Base-by-base conservation (phyloP, 2,113 vertebrate species). In the Tautogolabrus adspersus region DNA sequence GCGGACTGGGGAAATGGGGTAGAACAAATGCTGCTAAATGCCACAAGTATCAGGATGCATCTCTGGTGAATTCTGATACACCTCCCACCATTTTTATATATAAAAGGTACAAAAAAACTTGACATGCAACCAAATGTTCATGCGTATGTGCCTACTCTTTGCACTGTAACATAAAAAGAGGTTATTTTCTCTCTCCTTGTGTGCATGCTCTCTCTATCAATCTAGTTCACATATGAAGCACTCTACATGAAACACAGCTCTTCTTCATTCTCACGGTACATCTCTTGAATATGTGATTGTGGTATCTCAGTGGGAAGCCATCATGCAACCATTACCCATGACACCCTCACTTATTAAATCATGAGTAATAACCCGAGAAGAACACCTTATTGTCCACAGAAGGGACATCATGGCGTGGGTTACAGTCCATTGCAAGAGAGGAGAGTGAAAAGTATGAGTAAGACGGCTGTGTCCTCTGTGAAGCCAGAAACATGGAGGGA, bases 21-120 rank as follows among this genome's bases (percentile, higher is more conserved):
- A 26, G 66, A 84, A 83, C 72, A 82, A 88, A 84, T 58, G 67
- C 44, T 60, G 64, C 30, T 75, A 77, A 89, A 91, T 83, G 69
- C 71, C 81, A 88, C 30, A 77, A 82, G 80, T 77, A 74, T 81
- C 72, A 71, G 56, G 54, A 72, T 52, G 10, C 13, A 42, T 79
- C 72, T 60, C 52, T 34, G 26, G 26, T 61, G 47, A 72, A 64
- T 77, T 66, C 56, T 26, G 51, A 84, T 70, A 42, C 62, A 16
- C 56, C 38, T 1, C 64, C 56, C 19, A 52, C 58, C 21, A 16
- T 69, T 60, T 66, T 77, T 18, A 54, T n/a, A 1, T 59, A 79
- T 64, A n/a, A 10, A 73, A 57, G 5, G 57, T 52, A 69, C 10
- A 68, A 60, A 55, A 40, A 37, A 59, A 74, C 19, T 16, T 23